Conservation (phyloP, 2,888 invertebrate species). For the Rosalia funebris region DNA sequence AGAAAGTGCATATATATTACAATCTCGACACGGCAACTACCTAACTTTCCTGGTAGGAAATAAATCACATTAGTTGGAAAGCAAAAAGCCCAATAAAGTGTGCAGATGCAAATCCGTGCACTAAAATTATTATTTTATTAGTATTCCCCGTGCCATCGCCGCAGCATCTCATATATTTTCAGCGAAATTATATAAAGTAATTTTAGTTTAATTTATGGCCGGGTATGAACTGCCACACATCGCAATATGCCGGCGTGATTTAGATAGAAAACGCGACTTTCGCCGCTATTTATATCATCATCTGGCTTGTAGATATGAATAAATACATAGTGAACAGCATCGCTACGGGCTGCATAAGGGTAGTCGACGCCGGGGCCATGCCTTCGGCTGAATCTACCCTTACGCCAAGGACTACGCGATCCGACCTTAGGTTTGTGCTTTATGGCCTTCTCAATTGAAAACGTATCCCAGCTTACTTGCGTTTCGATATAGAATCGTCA, state of each 20-base stretch:
- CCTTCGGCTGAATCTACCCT: slow-evolving; percentile 43
- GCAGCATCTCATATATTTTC: slow-evolving; percentile 52
- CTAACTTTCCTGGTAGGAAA: slow-evolving; percentile 36
- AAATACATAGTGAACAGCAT: slow-evolving; percentile 57
- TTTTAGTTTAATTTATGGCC: slow-evolving; percentile 60
- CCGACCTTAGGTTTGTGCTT: slow-evolving; percentile 38
- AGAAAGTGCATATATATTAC: slow-evolving; percentile 5
- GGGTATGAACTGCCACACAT: slow-evolving; percentile 54
- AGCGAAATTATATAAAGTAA: slow-evolving; percentile 57
- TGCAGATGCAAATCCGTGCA: slow-evolving; percentile 48
- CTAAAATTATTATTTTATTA: slow-evolving; percentile 51
- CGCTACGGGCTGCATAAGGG: slow-evolving; percentile 43
- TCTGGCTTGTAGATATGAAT: slow-evolving; percentile 62
- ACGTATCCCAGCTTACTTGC: slow-evolving; percentile 21
- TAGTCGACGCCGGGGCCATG: slow-evolving; percentile 27
- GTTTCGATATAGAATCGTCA: slow-evolving; percentile 12
- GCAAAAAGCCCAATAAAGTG: slow-evolving; percentile 50
- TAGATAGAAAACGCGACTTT: slow-evolving; percentile 63
- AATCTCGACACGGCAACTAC: slow-evolving; percentile 13
- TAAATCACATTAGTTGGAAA: slow-evolving; percentile 47
- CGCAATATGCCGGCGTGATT: slow-evolving; percentile 62
- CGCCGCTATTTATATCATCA: slow-evolving; percentile 62
- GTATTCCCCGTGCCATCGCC: slow-evolving; percentile 41
- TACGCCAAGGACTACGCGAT: slow-evolving; percentile 33
- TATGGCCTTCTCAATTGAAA: slow-evolving; percentile 41